Evolutionary conservation across 1,140 invertebrate species (phyloP).

Genomic region (Magallana gigas): DNA sequence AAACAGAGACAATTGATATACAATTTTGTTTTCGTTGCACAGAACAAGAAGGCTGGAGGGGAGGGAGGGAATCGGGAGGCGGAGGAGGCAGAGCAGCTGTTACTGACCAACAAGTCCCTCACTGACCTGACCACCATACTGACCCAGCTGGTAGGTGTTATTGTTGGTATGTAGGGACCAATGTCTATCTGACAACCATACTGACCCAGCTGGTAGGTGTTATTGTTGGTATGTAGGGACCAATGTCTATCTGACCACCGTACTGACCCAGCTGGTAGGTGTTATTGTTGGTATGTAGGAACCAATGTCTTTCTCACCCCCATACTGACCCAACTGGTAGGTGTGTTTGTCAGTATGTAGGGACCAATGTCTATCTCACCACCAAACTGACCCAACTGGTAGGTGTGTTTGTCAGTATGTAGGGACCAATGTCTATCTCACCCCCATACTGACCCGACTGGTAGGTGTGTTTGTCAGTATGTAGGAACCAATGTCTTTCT

Average conservation of each 20-base stretch:
- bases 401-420: constrained; percentile 44
- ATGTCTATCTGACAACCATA: constrained; percentile 57
- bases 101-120: constrained; percentile 77
- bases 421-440: too few relatives aligned
- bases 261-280: constrained; percentile 74
- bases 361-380: constrained; percentile 60
- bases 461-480: too few relatives aligned
- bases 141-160: constrained; percentile 73
- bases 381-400: constrained; percentile 65
- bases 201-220: constrained; percentile 72
- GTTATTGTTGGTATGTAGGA: too few relatives aligned
- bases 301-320: constrained; percentile 62
- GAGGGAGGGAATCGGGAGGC: constrained; percentile 71
- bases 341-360: constrained; percentile 46
- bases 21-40: constrained; percentile 23
- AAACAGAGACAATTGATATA: too few relatives aligned
- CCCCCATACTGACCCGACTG: too few relatives aligned
- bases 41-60: constrained; percentile 75
- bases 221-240: too few relatives aligned
- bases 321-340: constrained; percentile 64
- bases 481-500: too few relatives aligned
- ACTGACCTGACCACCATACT: constrained; percentile 74
- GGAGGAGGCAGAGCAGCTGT: constrained; percentile 76
- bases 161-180: neutral
- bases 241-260: constrained; percentile 49